Evolutionary conservation across 2,113 vertebrate genomes (phyloP), one percentile per base, ranked within the genome.

Genomic region (Thamnaconus septentrionalis): DNA sequence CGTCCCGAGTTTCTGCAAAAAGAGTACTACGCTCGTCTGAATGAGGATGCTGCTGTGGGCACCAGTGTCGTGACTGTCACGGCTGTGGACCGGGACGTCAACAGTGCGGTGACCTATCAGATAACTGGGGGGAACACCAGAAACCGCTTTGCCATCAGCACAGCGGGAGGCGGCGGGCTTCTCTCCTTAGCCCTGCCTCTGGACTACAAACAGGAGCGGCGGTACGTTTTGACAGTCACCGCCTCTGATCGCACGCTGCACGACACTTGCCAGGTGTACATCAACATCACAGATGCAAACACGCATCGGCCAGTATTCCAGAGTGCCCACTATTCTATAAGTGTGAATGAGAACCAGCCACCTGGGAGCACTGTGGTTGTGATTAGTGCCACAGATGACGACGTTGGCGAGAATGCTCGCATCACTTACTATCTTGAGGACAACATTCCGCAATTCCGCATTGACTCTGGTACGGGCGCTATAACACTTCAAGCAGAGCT

Each of bases 271-370:
- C 93, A 98, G 0, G 94, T 99, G 58, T 96, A 98, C 66, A 90
- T 99, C 83, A 99, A 99, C 87, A 97, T 99, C 79, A 99, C 97
- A 0, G 97, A 99, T 3, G 97, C 97, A 76, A 99, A 99, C 86
- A 99, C 97, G 0, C 97, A 99, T 67, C 86, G 97, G 46, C 97
- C 97, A 0, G 96, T 99, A 8, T 99, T 99, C 77, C 97, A 98
- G 76, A 99, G 96, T 0, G 95, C 97, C 39, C 97, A 99, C 88
- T 99, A 99, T 80, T 96, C 97, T 0, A 91, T 98, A 31, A 96
- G 91, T 11, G 92, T 99, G 67, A 96, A 97, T 0, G 97, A 99
- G 81, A 95, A 99, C 71, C 90, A 92, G 9, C 95, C 96, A 0
- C 90, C 94, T 54, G 97, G 96, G 51, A 99, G 96, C 90, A 96